Base-by-base conservation (phyloP, 2,797 vertebrate genomes). In the Paramormyrops hopkinsi region DNA sequence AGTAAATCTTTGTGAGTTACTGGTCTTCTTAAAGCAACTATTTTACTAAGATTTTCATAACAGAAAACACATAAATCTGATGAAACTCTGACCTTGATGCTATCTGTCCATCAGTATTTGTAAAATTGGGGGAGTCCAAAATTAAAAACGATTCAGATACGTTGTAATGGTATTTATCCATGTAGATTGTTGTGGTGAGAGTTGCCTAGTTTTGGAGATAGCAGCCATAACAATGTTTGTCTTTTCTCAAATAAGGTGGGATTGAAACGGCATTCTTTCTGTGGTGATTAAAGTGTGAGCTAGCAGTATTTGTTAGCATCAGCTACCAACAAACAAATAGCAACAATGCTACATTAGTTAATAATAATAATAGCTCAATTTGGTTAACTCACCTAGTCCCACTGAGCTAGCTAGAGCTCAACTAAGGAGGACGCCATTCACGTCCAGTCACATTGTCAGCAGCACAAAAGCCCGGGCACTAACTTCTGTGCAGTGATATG, bases 1-100 rank as follows among this genome's bases (percentile, higher is more conserved):
- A 50, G 82, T 84, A 84, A 84, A 84, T 84, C 82, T 50, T 84
- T 84, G 46, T 46, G 82, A 50, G 19, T 84, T 50, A 84, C 41
- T 84, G 82, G 41, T 46, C 2, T 84, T 69, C 65, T 69, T 69
- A 69, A 69, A 69, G 22, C 29, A 69, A 69, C 25, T 33, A 69
- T 69, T 69, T 69, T 33, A 69, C 25, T 33, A 69, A 69, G 29
- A 33, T 33, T 69, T 69, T 69, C 25, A 33, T 69, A 69, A 33
- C 65, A 33, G 65, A 69, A 69, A 69, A 33, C 65, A 69, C 0
- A 59, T 69, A 69, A 69, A 14, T 69, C 29, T 69, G 25, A 33
- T 14, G 9, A 69, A 33, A 69, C 11, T 33, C 65, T 69, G 65
- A 69, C 65, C 29, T 33, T 44, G 17, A 19, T 44, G 73, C 73